Evolutionary conservation across 2,797 vertebrate genomes (phyloP).

Genomic region (Rhinichthys osculus): DNA sequence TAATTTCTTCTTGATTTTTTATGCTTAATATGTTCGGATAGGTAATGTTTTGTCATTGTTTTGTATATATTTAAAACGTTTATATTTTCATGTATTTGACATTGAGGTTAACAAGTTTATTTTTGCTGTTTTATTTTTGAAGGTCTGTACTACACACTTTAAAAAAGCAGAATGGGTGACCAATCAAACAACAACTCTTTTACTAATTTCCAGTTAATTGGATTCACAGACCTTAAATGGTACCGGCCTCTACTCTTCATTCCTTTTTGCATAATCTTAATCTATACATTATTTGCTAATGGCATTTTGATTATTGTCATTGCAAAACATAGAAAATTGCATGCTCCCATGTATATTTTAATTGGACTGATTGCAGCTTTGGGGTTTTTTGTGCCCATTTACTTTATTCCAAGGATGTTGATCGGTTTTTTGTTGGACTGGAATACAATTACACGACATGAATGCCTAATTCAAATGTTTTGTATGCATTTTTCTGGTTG

Average conservation of each 20-base stretch:
- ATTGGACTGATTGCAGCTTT: conserved; percentile 61
- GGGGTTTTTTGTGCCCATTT: conserved; percentile 59
- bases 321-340: conserved; percentile 57
- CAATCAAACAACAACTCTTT: conserved; percentile 21
- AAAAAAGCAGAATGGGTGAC: conserved; percentile 18
- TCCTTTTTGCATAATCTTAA: conserved; percentile 53
- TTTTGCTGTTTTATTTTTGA: conserved; percentile 1
- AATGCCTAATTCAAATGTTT: conserved; percentile 71
- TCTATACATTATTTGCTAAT: conserved; percentile 60
- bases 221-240: conserved; percentile 46
- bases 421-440: conserved; percentile 61
- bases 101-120: not conserved
- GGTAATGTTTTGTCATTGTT: not conserved
- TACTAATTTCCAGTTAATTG: conserved; percentile 48
- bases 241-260: conserved; percentile 45
- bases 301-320: conserved; percentile 60
- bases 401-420: conserved; percentile 65
- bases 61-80: not conserved
- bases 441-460: conserved; percentile 62
- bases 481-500: conserved; percentile 68
- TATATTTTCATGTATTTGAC: not conserved
- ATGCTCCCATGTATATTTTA: conserved; percentile 73
- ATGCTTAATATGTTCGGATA: not conserved
- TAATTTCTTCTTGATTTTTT: not conserved
- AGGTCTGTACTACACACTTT: conserved; percentile 16